Evolutionary conservation across 2,113 vertebrate species (phyloP).

Genomic region (Stegastes partitus): DNA sequence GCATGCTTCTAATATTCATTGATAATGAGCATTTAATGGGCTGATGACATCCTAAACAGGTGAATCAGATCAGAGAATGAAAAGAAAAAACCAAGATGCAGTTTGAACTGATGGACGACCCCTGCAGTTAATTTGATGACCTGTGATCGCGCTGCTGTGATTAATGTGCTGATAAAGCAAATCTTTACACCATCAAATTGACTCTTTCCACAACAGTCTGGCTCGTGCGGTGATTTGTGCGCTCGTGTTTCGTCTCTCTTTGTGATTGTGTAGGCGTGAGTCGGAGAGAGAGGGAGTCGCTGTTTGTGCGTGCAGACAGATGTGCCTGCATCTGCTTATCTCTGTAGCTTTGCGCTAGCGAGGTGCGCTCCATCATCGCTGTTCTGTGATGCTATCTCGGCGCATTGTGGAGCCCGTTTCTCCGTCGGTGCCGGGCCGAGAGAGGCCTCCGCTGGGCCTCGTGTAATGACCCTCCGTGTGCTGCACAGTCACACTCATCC

Average conservation of each 20-base stretch:
- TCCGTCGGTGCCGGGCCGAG: constrained; percentile 44
- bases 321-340: constrained; percentile 40
- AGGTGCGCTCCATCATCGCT: constrained; percentile 32
- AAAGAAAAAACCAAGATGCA: neutral
- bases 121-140: neutral
- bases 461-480: constrained; percentile 65
- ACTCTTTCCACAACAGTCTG: neutral
- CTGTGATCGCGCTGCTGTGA: neutral
- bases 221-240: constrained; percentile 13
- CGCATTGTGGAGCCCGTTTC: constrained; percentile 28
- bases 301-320: neutral
- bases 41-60: no score
- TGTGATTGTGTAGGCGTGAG: constrained; percentile 4
- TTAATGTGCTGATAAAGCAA: neutral
- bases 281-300: neutral
- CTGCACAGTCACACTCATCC: constrained; percentile 59
- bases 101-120: constrained; percentile 8
- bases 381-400: constrained; percentile 53
- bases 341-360: neutral
- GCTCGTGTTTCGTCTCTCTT: neutral
- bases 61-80: no score
- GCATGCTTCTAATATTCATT: no score
- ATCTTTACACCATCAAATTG: constrained; percentile 30
- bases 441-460: constrained; percentile 42
- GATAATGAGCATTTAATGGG: no score